Conservation (phyloP, 2,113 vertebrate genomes). For the Poecilia latipinna region DNA sequence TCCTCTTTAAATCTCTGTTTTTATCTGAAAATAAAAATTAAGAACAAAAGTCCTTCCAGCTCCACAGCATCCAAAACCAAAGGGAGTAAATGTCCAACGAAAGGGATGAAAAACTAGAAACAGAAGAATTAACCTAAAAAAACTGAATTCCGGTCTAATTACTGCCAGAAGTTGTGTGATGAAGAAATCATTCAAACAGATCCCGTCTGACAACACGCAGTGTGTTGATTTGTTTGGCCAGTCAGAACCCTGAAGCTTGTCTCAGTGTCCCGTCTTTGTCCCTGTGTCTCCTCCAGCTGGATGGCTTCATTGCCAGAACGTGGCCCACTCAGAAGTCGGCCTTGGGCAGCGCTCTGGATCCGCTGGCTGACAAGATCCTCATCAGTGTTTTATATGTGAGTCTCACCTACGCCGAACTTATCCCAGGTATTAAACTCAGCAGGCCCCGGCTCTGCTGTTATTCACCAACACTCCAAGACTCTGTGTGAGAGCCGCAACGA, state of each 20-base stretch:
- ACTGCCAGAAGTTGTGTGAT: not conserved
- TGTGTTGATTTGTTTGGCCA: not conserved
- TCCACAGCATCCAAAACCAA: no score
- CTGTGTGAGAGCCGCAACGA: not conserved
- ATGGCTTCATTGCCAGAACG: constrained; percentile 96
- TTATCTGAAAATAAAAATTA: no score
- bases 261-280: not conserved
- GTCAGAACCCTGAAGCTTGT: no score
- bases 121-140: no score
- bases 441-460: not conserved
- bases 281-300: constrained; percentile 82
- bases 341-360: constrained; percentile 96
- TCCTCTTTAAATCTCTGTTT: no score
- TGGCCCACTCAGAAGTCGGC: constrained; percentile 97
- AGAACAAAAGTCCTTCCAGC: no score
- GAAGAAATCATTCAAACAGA: not conserved
- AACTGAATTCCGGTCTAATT: not conserved
- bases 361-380: constrained; percentile 97
- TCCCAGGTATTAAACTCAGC: constrained; percentile 87
- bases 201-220: not conserved
- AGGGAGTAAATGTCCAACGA: no score
- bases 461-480: not conserved
- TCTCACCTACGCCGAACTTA: constrained; percentile 92
- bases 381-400: constrained; percentile 95
- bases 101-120: no score